Base-by-base conservation (phyloP, 92 coral and sea anemone species). In the Heliopora coerulea region DNA sequence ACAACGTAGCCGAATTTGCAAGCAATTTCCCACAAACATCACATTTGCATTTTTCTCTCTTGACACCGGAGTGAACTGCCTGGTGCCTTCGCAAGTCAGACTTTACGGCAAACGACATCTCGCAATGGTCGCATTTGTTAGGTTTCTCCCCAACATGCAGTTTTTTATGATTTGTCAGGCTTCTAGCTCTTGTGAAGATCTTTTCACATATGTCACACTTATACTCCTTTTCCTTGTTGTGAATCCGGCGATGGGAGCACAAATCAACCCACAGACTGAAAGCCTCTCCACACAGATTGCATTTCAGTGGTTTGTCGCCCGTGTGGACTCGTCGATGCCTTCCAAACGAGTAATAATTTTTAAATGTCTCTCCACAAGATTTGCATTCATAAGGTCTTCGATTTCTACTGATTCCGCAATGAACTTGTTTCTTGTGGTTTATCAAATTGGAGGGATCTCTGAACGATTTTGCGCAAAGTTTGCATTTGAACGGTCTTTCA, bases 191-290 rank as follows among this genome's bases (percentile, higher is more conserved):
- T 10, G 59, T 48, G n/a, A 44, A 67, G 24, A 37, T 56, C 41
- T 67, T 67, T 24, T 67, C 74, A 67, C 74, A 67, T 17, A 44
- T 18, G 17, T 48, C 40, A 44, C 74, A 67, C 48, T 48, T 67
- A 25, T 65, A 40, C 0, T 33, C 52, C 27, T 21, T 65, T 13
- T 65, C 54, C 41, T 40, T 40, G 13, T 10, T 65, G 54, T 65
- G 72, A 21, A 23, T 31, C 20, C 40, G 19, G 14, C 72, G 24
- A 21, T 65, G 72, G 29, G 4, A 19, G 7, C 50, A 33, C 72
- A 65, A 65, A 34, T 65, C 54, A n/a, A 21, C 28, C 40, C 52
- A 33, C 10, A 31, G 26, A 1, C 28, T 23, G 21, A 65, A 65
- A 14, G 50, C 21, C 54, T 65, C 40, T 9, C 48, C 56, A 42